phyloP scores from a whole-genome alignment of 2,797 vertebrate species.

The Thalassophryne amazonica region DNA sequence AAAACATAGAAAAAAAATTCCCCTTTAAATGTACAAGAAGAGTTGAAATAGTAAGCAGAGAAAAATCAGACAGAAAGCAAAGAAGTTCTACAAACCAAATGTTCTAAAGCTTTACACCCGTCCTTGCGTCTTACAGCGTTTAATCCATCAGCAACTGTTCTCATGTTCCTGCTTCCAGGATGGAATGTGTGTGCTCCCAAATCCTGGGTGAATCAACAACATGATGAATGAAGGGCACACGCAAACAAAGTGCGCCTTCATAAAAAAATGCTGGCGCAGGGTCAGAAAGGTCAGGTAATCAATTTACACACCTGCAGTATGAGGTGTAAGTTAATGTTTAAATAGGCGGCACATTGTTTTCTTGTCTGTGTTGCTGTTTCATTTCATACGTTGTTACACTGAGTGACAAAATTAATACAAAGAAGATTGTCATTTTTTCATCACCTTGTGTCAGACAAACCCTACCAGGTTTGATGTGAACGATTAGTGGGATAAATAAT shows the following conservation, averaged over 20 bases:
- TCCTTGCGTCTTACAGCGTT: slow-evolving; percentile 35
- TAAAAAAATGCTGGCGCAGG: slow-evolving; percentile 23
- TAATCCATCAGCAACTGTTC: slow-evolving; percentile 62
- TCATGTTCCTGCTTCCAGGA: slow-evolving; percentile 44
- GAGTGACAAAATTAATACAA: slow-evolving; percentile 25
- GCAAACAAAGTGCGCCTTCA: slow-evolving; percentile 38
- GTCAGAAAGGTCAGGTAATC: slow-evolving; percentile 35
- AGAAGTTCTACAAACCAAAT: slow-evolving; percentile 26
- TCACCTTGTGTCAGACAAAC: slow-evolving; percentile 24
- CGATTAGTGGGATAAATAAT: slow-evolving; percentile 59
- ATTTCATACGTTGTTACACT: slow-evolving; percentile 19
- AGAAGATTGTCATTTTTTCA: slow-evolving; percentile 19
- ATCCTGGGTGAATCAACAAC: slow-evolving; percentile 53
- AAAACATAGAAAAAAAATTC: too few species aligned
- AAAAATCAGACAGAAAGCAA: slow-evolving; percentile 3
- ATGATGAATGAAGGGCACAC: slow-evolving; percentile 58
- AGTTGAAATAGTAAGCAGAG: not conserved
- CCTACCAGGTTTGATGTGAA: slow-evolving; percentile 34
- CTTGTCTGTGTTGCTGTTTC: slow-evolving; percentile 16
- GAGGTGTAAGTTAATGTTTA: slow-evolving; percentile 26
- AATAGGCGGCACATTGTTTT: slow-evolving; percentile 7
- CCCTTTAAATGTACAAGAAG: too few species aligned
- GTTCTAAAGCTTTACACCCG: slow-evolving; percentile 46
- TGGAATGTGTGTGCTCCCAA: slow-evolving; percentile 24
- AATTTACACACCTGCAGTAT: slow-evolving; percentile 41